Conservation (phyloP, 2,888 invertebrate genomes). For the Epistrophe eligans region DNA sequence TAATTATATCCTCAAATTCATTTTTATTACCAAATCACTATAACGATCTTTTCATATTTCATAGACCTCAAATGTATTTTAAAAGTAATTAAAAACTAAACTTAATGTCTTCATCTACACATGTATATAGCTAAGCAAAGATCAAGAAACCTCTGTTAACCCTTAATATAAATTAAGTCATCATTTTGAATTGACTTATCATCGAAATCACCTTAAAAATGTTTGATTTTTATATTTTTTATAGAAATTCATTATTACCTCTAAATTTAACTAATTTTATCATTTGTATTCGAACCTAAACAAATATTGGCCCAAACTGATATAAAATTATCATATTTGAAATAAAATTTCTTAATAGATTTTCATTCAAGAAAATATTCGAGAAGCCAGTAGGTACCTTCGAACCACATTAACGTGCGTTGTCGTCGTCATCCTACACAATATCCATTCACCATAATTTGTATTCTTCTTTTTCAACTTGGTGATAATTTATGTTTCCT, state of each 20-base stretch:
- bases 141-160: neutral
- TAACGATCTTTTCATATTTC: slow-evolving; percentile 1
- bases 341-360: slow-evolving; percentile 48
- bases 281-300: slow-evolving; percentile 53
- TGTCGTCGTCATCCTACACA: neutral
- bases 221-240: neutral
- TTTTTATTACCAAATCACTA: neutral
- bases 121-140: neutral
- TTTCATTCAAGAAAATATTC: slow-evolving; percentile 32
- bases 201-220: slow-evolving; percentile 7
- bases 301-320: slow-evolving; percentile 33
- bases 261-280: slow-evolving; percentile 51
- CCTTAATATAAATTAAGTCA: slow-evolving; percentile 23
- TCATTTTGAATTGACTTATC: slow-evolving; percentile 9
- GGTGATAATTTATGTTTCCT: slow-evolving; percentile 41
- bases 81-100: neutral
- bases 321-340: slow-evolving; percentile 27
- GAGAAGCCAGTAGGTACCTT: slow-evolving; percentile 60
- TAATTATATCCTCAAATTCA: neutral
- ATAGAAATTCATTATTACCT: slow-evolving; percentile 15
- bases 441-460: neutral
- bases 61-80: neutral
- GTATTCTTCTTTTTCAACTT: slow-evolving; percentile 8
- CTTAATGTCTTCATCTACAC: slow-evolving; percentile 19
- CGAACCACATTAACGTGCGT: too few relatives aligned